These are phyloP conservation scores for Tokudaia muenninki DNA, from an alignment of 2,797 vertebrate genomes.

Conservation along the genomic window DNA sequence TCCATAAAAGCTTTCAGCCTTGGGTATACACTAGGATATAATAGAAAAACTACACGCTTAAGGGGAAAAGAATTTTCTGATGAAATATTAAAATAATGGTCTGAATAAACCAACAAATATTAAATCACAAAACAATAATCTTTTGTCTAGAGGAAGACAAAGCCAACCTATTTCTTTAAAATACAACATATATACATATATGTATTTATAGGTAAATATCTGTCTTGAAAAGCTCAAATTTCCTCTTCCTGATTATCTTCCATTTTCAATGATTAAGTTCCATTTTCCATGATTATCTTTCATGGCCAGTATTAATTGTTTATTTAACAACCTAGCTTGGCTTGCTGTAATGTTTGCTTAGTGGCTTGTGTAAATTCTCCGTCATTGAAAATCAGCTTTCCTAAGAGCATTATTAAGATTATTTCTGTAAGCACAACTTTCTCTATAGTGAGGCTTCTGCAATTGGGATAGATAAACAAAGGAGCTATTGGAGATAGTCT, in stretches of 20 bases:
- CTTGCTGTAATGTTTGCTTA: slow-evolving; percentile 72
- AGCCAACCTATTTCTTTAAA: slow-evolving; percentile 66
- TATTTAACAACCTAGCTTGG: slow-evolving; percentile 74
- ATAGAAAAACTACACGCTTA: slow-evolving; percentile 60
- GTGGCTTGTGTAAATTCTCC: slow-evolving; percentile 76
- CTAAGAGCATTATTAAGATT: slow-evolving; percentile 73
- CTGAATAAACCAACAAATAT: slow-evolving; percentile 70
- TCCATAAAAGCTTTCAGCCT: slow-evolving; percentile 54
- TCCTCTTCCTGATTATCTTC: slow-evolving; percentile 57
- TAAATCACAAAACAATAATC: slow-evolving; percentile 55
- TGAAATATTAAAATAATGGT: slow-evolving; percentile 76
- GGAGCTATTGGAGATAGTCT: slow-evolving; percentile 38
- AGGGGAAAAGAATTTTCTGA: slow-evolving; percentile 67
- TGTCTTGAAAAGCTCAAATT: slow-evolving; percentile 57
- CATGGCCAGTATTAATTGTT: slow-evolving; percentile 76
- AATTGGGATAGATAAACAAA: slow-evolving; percentile 51
- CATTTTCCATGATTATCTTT: slow-evolving; percentile 29
- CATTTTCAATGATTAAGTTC: neutral
- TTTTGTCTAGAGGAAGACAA: slow-evolving; percentile 63
- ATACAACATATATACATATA: slow-evolving; percentile 46
- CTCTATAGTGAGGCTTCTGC: slow-evolving; percentile 9
- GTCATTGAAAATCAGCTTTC: slow-evolving; percentile 59
- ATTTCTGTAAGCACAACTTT: slow-evolving; percentile 68
- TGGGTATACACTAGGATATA: slow-evolving; percentile 50
- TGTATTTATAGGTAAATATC: slow-evolving; percentile 65